Conservation (phyloP, 1,140 invertebrate species). For the Eumaeus atala region DNA sequence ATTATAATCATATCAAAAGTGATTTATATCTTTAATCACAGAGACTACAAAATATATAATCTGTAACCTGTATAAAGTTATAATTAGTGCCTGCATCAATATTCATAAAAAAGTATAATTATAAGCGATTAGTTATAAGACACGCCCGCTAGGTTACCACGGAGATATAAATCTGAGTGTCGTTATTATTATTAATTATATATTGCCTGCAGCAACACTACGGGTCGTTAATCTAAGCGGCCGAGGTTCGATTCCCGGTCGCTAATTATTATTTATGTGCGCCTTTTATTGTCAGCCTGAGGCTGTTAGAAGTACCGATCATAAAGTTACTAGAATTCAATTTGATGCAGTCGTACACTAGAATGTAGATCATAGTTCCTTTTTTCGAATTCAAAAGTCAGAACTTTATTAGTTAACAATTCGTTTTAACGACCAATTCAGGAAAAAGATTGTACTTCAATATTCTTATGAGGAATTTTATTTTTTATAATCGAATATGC, state of each 20-base stretch:
- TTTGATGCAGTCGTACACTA: no score
- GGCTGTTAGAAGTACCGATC: slow-evolving; percentile 33
- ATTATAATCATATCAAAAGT: no score
- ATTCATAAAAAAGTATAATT: slow-evolving; percentile 11
- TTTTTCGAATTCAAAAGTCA: no score
- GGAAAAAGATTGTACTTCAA: no score
- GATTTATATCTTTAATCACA: no score
- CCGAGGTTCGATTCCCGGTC: slow-evolving; percentile 43
- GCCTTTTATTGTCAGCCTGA: slow-evolving; percentile 35
- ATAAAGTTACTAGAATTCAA: not conserved
- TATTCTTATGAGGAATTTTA: no score
- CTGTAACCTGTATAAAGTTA: not conserved
- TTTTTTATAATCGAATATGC: no score
- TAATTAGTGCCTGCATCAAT: slow-evolving; percentile 12
- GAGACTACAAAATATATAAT: slow-evolving; percentile 7
- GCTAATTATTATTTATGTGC: slow-evolving; percentile 58
- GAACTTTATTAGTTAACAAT: no score
- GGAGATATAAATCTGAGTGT: slow-evolving; percentile 51
- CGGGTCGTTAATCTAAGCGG: slow-evolving; percentile 44
- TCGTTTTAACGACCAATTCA: no score
- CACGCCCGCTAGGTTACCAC: slow-evolving; percentile 8
- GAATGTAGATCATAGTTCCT: no score
- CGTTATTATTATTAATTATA: slow-evolving; percentile 50
- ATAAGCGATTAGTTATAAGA: slow-evolving; percentile 3
- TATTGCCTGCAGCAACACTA: slow-evolving; percentile 38